Evolutionary conservation across 2,113 vertebrate species (phyloP).

Genomic region (Sylvilagus bachmani): DNA sequence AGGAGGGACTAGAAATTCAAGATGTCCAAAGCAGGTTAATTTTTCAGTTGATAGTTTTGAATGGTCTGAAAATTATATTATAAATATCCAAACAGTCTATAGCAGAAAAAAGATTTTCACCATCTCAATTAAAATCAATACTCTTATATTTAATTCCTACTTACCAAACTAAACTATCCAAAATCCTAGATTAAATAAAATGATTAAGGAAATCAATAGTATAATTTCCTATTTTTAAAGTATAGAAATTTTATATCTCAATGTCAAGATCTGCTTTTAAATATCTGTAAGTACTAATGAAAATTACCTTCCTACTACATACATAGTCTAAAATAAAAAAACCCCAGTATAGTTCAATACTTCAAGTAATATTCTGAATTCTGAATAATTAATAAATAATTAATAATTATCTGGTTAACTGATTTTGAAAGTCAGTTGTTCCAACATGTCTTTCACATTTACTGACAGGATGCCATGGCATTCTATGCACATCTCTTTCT

Average conservation of each 20-base stretch:
- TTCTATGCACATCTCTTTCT: background rate
- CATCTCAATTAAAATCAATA: conserved; percentile 25
- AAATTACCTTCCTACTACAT: background rate
- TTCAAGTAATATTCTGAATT: conserved; percentile 35
- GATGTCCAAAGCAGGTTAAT: too few relatives aligned
- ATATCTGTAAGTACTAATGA: background rate
- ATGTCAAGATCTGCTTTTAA: background rate
- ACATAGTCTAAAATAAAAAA: background rate
- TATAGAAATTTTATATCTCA: background rate
- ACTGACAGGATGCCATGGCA: background rate
- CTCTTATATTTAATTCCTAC: conserved; percentile 16
- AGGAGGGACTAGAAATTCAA: too few relatives aligned
- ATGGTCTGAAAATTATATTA: too few relatives aligned
- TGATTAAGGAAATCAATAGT: conserved; percentile 51
- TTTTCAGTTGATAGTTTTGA: too few relatives aligned
- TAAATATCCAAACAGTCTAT: too few relatives aligned
- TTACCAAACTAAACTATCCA: conserved; percentile 39
- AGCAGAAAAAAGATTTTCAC: too few relatives aligned
- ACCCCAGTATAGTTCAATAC: background rate
- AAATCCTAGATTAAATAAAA: conserved; percentile 37
- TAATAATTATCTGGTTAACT: conserved; percentile 11
- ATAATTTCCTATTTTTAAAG: conserved; percentile 27
- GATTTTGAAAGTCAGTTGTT: conserved; percentile 18
- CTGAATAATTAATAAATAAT: conserved; percentile 39
- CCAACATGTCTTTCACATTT: conserved; percentile 2